Conservation (phyloP, 2,113 vertebrate species). For the Leiothrix lutea region DNA sequence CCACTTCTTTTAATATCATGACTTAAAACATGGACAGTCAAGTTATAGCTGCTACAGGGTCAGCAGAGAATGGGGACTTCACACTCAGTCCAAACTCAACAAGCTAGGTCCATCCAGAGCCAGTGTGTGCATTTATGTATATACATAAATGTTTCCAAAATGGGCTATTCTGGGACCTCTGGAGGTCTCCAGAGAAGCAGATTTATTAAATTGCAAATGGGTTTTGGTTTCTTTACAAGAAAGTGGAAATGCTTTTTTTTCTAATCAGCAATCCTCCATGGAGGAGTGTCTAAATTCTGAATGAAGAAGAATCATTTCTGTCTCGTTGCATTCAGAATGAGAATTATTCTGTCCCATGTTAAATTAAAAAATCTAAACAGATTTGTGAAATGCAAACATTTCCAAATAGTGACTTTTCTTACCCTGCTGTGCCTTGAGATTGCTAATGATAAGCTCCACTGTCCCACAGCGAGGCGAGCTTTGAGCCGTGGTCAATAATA, state of each 20-base stretch:
- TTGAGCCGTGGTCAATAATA: neutral
- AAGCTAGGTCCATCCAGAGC: neutral
- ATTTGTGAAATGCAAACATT: neutral
- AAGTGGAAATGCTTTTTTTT: neutral
- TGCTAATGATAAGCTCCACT: neutral
- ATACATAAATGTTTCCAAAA: neutral
- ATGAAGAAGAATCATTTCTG: neutral
- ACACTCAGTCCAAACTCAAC: neutral
- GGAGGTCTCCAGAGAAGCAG: neutral
- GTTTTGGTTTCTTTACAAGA: neutral
- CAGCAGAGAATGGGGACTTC: neutral
- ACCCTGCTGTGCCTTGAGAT: neutral
- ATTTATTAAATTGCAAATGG: neutral
- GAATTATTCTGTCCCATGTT: neutral
- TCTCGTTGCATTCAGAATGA: neutral
- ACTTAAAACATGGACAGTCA: neutral
- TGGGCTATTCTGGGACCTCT: neutral
- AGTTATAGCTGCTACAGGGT: neutral
- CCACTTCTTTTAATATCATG: neutral
- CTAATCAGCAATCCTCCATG: neutral
- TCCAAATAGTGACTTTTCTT: neutral
- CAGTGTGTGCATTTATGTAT: neutral
- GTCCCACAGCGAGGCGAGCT: neutral
- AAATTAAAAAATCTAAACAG: neutral
- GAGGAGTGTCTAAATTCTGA: neutral